Conservation (phyloP, 2,113 vertebrate species). For the Trematomus loennbergii region DNA sequence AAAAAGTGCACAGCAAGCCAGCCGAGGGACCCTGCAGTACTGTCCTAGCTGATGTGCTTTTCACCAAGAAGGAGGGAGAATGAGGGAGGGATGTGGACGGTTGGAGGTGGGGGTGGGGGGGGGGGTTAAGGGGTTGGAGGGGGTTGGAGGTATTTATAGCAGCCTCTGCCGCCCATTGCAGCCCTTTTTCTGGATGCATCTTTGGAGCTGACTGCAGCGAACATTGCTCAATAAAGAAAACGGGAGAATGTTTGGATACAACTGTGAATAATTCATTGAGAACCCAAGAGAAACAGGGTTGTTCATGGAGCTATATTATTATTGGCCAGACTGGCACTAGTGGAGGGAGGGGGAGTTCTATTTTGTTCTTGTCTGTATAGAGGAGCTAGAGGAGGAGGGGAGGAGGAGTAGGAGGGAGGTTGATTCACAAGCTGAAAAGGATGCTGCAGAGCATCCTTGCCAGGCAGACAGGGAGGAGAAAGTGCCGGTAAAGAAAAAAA, state of each 20-base stretch:
- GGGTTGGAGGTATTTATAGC: constrained; percentile 82
- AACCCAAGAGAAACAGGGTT: constrained; percentile 14
- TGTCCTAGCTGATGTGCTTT: constrained; percentile 75
- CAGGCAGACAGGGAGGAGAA: constrained; percentile 65
- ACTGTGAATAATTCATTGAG: constrained; percentile 71
- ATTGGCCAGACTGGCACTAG: constrained; percentile 44
- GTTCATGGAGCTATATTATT: constrained; percentile 53
- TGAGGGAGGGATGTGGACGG: constrained; percentile 47
- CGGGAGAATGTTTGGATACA: constrained; percentile 36
- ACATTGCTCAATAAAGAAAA: constrained; percentile 52
- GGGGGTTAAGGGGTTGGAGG: neutral
- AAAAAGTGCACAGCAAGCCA: constrained; percentile 65
- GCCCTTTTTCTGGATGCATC: constrained; percentile 61
- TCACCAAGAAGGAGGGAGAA: constrained; percentile 48
- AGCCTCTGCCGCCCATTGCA: constrained; percentile 64
- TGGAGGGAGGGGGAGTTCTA: neutral
- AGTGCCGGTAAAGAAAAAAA: constrained; percentile 67
- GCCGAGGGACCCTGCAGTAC: constrained; percentile 74
- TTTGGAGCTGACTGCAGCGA: constrained; percentile 72
- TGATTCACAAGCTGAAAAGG: constrained; percentile 65
- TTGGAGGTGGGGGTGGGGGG: neutral
- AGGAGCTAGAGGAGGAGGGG: constrained; percentile 11
- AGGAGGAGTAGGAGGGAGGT: constrained; percentile 35
- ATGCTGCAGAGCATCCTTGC: constrained; percentile 70
- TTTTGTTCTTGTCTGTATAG: neutral